These are phyloP conservation scores for Octomys mimax DNA, from an alignment of 2,797 vertebrate genomes.

Conservation along the genomic window DNA sequence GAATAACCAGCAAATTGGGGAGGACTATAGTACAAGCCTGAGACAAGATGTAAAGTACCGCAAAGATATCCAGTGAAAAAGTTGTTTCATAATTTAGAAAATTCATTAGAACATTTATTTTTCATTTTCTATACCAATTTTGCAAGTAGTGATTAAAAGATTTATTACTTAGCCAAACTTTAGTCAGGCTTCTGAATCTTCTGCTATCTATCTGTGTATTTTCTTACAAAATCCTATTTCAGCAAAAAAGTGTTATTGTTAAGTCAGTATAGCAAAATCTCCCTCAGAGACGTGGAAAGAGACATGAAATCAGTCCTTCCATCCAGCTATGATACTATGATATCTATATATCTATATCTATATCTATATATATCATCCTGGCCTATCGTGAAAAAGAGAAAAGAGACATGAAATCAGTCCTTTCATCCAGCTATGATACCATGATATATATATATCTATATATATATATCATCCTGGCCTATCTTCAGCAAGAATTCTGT, in stretches of 20 bases:
- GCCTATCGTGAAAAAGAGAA: too few species aligned
- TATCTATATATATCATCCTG: not conserved
- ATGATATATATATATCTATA: too few species aligned
- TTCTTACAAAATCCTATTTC: not conserved
- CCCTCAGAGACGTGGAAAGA: not conserved
- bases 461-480: not conserved
- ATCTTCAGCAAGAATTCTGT: not conserved
- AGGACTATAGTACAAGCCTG: not conserved
- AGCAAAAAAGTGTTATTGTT: not conserved
- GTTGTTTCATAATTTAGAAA: not conserved
- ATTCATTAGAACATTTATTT: not conserved
- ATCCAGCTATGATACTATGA: too few species aligned
- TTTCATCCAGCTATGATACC: too few species aligned
- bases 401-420: conserved; percentile 13
- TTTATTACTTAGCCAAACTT: not conserved
- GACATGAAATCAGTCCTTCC: not conserved
- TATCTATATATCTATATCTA: too few species aligned
- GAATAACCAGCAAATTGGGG: not conserved
- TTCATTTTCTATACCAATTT: not conserved
- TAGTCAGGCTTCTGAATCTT: not conserved
- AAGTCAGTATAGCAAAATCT: not conserved
- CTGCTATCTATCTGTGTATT: not conserved
- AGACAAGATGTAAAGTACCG: not conserved
- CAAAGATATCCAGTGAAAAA: not conserved
- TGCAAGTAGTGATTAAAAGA: not conserved